phyloP scores from a whole-genome alignment of 2,113 vertebrate species.

The Egretta garzetta region DNA sequence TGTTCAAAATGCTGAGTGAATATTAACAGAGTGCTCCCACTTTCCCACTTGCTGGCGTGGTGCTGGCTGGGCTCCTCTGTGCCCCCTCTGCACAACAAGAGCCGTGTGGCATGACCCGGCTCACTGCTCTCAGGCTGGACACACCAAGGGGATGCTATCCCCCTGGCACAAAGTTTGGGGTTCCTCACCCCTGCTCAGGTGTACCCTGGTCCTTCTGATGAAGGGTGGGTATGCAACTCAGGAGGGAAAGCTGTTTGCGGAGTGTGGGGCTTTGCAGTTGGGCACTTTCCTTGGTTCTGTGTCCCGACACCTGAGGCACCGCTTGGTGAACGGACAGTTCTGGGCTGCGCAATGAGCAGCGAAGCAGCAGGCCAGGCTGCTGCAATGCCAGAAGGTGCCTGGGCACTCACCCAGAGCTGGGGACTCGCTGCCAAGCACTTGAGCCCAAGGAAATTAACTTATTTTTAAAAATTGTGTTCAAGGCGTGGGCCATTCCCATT shows the following conservation, averaged over 20 bases:
- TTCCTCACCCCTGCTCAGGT: background rate
- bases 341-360: background rate
- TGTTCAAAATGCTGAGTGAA: background rate
- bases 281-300: background rate
- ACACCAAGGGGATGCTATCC: background rate
- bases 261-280: accelerated
- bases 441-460: background rate
- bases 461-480: background rate
- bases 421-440: background rate
- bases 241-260: background rate
- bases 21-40: background rate
- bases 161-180: background rate
- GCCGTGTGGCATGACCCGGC: accelerated
- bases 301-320: background rate
- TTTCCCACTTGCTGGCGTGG: accelerated
- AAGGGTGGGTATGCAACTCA: accelerated
- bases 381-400: background rate
- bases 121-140: accelerated
- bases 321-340: background rate
- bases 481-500: background rate
- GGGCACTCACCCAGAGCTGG: background rate
- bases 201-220: background rate
- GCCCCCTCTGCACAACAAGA: background rate
- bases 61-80: background rate
- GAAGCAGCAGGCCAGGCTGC: background rate